Evolutionary conservation across 2,113 vertebrate species (phyloP).

Genomic region (Hymenochirus boettgeri): DNA sequence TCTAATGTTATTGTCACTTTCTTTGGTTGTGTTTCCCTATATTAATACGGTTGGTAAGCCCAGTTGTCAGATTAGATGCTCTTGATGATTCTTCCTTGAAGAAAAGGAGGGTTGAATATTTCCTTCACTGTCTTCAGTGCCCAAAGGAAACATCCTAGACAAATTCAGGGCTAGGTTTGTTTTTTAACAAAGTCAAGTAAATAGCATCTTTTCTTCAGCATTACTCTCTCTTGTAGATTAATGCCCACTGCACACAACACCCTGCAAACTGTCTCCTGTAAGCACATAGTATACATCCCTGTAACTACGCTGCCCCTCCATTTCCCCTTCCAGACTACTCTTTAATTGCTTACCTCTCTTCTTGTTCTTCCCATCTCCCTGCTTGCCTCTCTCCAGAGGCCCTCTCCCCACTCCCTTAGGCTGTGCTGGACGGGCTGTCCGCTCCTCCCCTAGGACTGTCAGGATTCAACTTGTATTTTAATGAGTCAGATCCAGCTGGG

Average conservation of each 20-base stretch:
- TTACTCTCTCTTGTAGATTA: background rate
- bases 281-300: background rate
- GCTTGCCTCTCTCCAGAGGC: background rate
- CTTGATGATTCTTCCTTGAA: background rate
- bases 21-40: background rate
- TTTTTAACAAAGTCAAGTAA: background rate
- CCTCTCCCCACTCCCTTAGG: slow-evolving; percentile 4
- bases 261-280: background rate
- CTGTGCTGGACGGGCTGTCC: background rate
- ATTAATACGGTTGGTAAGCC: background rate
- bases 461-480: slow-evolving; percentile 51
- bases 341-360: background rate
- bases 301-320: background rate
- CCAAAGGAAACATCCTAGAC: slow-evolving; percentile 1
- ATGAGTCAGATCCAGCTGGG: slow-evolving; percentile 51
- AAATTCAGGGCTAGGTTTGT: slow-evolving; percentile 2
- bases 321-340: background rate
- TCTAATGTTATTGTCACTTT: background rate
- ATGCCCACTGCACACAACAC: background rate
- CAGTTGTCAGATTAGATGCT: background rate
- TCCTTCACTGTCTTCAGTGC: slow-evolving; percentile 2
- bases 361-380: slow-evolving; percentile 21
- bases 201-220: background rate
- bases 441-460: slow-evolving; percentile 40
- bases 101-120: background rate